These are phyloP conservation scores for Aythya baeri DNA, from an alignment of 2,113 vertebrate species.

Conservation along the genomic window DNA sequence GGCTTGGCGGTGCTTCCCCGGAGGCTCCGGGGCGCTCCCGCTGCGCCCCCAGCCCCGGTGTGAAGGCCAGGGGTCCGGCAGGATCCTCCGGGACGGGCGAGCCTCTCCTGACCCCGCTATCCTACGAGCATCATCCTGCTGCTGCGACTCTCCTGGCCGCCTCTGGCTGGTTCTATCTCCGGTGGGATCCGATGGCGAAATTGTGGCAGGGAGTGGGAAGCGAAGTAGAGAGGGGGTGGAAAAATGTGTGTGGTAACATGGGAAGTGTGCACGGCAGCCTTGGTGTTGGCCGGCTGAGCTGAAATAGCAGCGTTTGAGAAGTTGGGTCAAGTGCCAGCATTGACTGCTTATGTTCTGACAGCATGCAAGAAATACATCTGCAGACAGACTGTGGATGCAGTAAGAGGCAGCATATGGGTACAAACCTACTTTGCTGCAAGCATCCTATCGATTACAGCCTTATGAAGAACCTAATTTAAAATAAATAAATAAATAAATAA, in stretches of 20 bases:
- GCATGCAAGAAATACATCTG: not conserved
- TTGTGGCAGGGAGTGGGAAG: not conserved
- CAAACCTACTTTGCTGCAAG: rapidly evolving
- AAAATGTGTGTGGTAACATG: not conserved
- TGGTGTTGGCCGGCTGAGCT: not conserved
- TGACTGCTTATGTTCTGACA: not conserved
- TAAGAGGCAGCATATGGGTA: not conserved
- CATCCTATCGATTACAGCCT: not conserved
- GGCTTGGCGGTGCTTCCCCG: not conserved
- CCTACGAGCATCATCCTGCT: not conserved
- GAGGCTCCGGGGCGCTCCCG: not conserved
- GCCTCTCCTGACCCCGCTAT: not conserved
- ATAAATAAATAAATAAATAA: not conserved
- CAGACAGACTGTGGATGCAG: not conserved
- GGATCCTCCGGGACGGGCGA: too few relatives aligned
- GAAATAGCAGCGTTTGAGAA: not conserved
- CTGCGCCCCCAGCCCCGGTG: not conserved
- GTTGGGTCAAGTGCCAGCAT: not conserved
- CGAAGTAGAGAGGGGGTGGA: too few relatives aligned
- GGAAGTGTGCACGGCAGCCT: not conserved
- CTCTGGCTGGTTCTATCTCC: not conserved
- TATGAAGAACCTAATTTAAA: not conserved
- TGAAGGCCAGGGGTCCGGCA: too few relatives aligned
- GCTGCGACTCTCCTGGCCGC: not conserved
- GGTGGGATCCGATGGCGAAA: not conserved